Percentiles rank a stretch among this genome's conserved stretches.
Evolutionary conservation across 92 coral and sea anemone genomes (phyloP).

Genomic region (Nematostella vectensis): DNA sequence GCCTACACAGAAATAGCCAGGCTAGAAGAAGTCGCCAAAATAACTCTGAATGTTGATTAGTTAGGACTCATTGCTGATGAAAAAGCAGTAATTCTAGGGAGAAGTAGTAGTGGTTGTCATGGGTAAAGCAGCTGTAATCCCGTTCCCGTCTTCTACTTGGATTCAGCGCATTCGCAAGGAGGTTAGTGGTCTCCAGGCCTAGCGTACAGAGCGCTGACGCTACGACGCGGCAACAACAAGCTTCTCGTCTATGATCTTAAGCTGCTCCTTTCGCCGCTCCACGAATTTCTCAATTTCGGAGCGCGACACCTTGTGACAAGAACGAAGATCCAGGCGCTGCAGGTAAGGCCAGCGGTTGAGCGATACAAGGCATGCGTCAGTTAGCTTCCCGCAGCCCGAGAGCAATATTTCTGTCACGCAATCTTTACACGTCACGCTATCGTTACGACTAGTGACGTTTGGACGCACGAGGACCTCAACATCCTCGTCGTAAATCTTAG

Average conservation of each 20-base stretch:
- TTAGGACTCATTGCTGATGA: no score
- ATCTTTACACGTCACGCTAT: no score
- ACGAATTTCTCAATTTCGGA: constrained; percentile 61
- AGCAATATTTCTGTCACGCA: constrained; percentile 58
- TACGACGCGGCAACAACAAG: constrained; percentile 46
- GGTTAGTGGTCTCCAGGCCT: no score
- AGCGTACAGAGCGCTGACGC: no score
- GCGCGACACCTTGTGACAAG: constrained; percentile 53
- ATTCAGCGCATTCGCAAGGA: no score
- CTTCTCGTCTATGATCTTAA: constrained; percentile 60
- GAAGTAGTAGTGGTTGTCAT: no score
- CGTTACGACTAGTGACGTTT: constrained; percentile 16
- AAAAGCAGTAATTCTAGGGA: no score
- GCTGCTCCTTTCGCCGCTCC: constrained; percentile 30
- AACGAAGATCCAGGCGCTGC: constrained; percentile 67
- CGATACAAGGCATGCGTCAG: constrained; percentile 62
- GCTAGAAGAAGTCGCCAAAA: no score
- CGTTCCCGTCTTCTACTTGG: no score
- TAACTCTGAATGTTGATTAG: no score
- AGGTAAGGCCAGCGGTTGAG: constrained; percentile 53
- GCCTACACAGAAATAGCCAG: no score
- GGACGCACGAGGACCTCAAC: constrained; percentile 59
- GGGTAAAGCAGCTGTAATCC: no score
- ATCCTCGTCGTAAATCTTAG: constrained; percentile 73
- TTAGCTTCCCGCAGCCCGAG: constrained; percentile 83